Percentiles rank a stretch among this genome's conserved stretches.
Conservation (phyloP, 1,140 invertebrate species). For the Drosophila nigrodunni region DNA sequence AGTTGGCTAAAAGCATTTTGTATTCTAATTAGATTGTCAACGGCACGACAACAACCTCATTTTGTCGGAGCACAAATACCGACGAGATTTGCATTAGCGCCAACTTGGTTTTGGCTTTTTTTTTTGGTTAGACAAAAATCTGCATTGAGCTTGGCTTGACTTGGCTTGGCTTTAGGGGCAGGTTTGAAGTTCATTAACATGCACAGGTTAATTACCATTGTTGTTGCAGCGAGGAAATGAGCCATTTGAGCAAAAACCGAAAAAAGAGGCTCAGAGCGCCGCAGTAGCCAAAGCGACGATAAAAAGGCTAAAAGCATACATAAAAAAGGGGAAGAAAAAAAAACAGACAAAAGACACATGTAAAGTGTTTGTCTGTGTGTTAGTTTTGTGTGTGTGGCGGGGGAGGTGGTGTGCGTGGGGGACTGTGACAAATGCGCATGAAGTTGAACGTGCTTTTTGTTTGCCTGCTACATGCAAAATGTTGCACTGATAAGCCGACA, state of each 20-base stretch:
- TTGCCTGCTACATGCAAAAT: conserved; percentile 75
- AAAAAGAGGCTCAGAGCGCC: conserved; percentile 64
- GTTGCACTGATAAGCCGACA: conserved; percentile 75
- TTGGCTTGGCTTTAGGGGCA: conserved; percentile 50
- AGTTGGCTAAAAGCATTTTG: conserved; percentile 71
- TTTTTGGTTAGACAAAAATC: conserved; percentile 70
- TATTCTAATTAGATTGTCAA: conserved; percentile 84
- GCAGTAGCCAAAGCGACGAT: conserved; percentile 72
- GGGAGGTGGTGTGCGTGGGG: conserved; percentile 2
- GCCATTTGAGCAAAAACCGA: conserved; percentile 65
- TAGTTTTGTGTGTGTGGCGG: conserved; percentile 13
- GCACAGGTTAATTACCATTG: conserved; percentile 83
- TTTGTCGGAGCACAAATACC: conserved; percentile 63
- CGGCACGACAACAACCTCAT: conserved; percentile 82
- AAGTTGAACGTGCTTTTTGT: conserved; percentile 59
- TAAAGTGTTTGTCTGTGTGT: conserved; percentile 60
- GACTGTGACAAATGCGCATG: conserved; percentile 74
- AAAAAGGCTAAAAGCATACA: conserved; percentile 81
- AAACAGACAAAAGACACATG: conserved; percentile 72
- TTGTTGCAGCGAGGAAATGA: conserved; percentile 72
- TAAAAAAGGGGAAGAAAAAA: conserved; percentile 65
- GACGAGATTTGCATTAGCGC: conserved; percentile 78
- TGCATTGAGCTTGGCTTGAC: conserved; percentile 68
- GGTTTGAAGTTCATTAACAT: conserved; percentile 83
- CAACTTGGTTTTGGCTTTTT: conserved; percentile 48